Conservation (phyloP, 1,140 invertebrate genomes). For the Teleogryllus occipitalis region DNA sequence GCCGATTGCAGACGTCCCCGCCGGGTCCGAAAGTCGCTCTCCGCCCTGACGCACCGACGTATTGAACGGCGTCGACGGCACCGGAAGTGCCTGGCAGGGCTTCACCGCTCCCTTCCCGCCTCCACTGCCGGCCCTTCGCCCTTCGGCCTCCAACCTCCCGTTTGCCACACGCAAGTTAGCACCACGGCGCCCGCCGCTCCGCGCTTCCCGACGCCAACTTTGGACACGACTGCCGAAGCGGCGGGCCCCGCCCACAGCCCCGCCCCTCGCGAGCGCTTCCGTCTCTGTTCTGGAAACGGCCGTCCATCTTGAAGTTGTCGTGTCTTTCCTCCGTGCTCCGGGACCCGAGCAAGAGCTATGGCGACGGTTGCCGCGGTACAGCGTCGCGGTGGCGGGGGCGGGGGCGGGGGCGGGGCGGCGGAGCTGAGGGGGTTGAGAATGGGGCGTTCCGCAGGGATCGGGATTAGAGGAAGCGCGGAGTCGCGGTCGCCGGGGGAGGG, state of each 20-base stretch:
- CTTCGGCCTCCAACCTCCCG: no score
- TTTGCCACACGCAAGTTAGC: neutral
- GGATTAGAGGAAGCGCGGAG: neutral
- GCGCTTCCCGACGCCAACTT: neutral
- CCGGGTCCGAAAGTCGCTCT: no score
- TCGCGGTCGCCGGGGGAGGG: neutral
- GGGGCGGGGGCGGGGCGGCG: neutral
- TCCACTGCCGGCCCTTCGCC: no score
- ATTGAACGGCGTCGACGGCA: no score
- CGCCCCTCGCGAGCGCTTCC: neutral
- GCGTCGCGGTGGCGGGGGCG: neutral
- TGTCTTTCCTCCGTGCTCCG: constrained; percentile 12
- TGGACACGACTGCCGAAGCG: neutral
- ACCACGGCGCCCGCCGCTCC: neutral
- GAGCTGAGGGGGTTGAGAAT: neutral
- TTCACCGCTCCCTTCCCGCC: no score
- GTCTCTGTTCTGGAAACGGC: neutral
- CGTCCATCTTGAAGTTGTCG: constrained; percentile 22
- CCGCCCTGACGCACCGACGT: no score
- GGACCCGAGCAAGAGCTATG: constrained; percentile 14
- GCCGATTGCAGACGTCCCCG: no score
- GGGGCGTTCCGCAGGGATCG: neutral
- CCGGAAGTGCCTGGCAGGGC: no score
- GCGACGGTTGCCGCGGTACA: constrained; percentile 1
- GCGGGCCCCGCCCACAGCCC: neutral